phyloP scores from a whole-genome alignment of 2,888 invertebrate species.

The Mycogona germanica region DNA sequence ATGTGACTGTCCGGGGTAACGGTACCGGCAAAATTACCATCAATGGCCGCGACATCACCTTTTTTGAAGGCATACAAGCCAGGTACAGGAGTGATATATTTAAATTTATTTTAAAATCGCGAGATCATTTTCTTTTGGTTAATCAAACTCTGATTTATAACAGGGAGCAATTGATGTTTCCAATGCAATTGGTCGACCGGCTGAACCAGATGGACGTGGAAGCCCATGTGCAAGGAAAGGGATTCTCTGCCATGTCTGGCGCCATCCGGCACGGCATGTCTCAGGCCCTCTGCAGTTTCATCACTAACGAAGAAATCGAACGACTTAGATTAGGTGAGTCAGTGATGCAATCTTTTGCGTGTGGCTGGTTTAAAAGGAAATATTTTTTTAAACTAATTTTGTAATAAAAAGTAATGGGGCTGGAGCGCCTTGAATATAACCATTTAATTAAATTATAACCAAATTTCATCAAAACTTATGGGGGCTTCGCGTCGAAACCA shows the following conservation, averaged over 20 bases:
- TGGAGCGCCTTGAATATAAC: too few species aligned
- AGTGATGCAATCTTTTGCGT: background rate
- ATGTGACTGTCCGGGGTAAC: conserved; percentile 64
- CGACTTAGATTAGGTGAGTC: conserved; percentile 68
- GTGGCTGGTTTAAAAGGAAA: too few species aligned
- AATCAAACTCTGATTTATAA: conserved; percentile 29
- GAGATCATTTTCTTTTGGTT: conserved; percentile 1
- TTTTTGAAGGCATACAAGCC: conserved; percentile 58
- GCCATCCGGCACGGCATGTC: conserved; percentile 79
- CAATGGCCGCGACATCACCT: conserved; percentile 61
- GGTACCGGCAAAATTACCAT: conserved; percentile 73
- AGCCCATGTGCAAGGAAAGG: conserved; percentile 51
- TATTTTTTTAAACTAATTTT: too few species aligned
- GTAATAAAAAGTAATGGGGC: too few species aligned
- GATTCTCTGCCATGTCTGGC: conserved; percentile 70
- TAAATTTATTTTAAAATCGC: conserved; percentile 35
- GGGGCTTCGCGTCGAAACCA: too few species aligned
- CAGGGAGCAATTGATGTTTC: conserved; percentile 57
- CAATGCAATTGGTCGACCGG: conserved; percentile 65
- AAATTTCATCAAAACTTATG: too few species aligned
- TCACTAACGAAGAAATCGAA: conserved; percentile 59
- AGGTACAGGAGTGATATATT: conserved; percentile 42
- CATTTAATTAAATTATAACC: too few species aligned
- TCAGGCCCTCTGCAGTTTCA: conserved; percentile 69
- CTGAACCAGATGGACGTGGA: conserved; percentile 68